Evolutionary conservation across 2,797 vertebrate species (phyloP).

Genomic region (Phalanger gymnotis): DNA sequence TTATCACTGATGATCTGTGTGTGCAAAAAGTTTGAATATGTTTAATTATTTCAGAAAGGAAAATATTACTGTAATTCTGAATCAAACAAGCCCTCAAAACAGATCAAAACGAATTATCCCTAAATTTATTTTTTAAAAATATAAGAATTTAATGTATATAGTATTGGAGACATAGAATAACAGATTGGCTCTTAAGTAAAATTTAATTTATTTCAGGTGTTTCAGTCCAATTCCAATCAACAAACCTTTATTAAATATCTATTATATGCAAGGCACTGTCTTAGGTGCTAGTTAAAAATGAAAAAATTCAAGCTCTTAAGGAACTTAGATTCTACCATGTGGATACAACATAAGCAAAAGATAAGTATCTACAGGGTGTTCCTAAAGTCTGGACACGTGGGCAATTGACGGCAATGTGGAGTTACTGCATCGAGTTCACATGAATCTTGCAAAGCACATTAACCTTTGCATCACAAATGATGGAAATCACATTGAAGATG

Average conservation of each 20-base stretch:
- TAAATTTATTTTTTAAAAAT: neutral
- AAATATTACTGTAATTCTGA: neutral
- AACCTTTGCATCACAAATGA: too few relatives aligned
- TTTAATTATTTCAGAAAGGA: neutral
- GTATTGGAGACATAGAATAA: neutral
- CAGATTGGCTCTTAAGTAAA: neutral
- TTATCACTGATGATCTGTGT: neutral
- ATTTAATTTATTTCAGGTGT: neutral
- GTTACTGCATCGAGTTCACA: too few relatives aligned
- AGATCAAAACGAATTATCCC: neutral
- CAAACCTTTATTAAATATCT: neutral
- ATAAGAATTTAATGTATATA: neutral
- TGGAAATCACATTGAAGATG: too few relatives aligned
- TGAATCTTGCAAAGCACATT: too few relatives aligned
- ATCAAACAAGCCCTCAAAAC: neutral
- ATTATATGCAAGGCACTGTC: neutral
- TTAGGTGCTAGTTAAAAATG: neutral
- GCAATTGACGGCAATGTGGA: too few relatives aligned
- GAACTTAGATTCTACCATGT: neutral
- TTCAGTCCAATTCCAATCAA: neutral
- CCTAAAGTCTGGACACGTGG: too few relatives aligned
- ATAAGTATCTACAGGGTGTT: too few relatives aligned
- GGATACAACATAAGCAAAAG: neutral
- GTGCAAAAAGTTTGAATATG: neutral
- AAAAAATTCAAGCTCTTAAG: neutral